These are phyloP conservation scores for Poicephalus gulielmi DNA, from an alignment of 2,113 vertebrate species.

Conservation along the genomic window DNA sequence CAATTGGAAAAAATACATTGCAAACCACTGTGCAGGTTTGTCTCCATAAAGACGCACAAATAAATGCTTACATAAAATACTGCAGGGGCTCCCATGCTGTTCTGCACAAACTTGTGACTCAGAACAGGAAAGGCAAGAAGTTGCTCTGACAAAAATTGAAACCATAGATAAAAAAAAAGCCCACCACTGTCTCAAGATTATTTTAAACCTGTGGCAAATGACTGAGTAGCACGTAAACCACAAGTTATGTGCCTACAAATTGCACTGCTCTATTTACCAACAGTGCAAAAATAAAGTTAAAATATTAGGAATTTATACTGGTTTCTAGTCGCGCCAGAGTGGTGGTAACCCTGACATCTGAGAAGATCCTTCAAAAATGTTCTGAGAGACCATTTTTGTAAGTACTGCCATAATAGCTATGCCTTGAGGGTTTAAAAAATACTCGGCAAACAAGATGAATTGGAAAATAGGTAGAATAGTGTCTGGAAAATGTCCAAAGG, in stretches of 20 bases:
- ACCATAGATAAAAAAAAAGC: neutral
- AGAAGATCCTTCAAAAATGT: neutral
- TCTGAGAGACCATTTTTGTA: neutral
- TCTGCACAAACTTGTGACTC: neutral
- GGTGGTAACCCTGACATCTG: neutral
- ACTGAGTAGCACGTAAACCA: neutral
- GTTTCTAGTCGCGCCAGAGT: neutral
- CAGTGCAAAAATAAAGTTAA: slow-evolving; percentile 26
- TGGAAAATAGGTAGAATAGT: neutral
- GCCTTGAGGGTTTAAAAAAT: neutral
- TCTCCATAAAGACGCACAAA: neutral
- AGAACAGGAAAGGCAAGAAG: neutral
- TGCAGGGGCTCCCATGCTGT: neutral
- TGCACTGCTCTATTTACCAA: slow-evolving; percentile 1
- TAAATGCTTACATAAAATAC: neutral
- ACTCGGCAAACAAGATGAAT: neutral
- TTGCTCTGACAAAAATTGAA: slow-evolving; percentile 5
- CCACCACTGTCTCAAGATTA: neutral
- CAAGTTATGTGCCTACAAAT: neutral
- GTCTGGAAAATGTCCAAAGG: neutral
- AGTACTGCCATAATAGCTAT: neutral
- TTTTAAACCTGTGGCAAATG: slow-evolving; percentile 13
- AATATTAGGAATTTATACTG: slow-evolving; percentile 6
- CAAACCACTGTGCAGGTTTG: neutral
- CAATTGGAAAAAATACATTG: neutral